Conservation (phyloP, 2,113 vertebrate species). For the Synodontis membranacea region DNA sequence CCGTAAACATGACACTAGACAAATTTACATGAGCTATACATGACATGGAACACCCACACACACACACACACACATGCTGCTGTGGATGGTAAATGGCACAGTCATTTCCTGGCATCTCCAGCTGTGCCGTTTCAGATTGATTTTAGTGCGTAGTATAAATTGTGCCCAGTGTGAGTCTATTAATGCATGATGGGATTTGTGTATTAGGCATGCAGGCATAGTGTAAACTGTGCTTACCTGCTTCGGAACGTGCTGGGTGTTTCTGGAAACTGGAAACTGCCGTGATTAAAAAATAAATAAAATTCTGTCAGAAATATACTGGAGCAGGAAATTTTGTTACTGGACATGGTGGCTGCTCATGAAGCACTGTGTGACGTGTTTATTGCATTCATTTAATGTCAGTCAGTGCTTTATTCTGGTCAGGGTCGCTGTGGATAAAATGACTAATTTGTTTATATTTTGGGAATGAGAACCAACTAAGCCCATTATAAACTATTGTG, state of each 20-base stretch:
- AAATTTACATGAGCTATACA: background rate
- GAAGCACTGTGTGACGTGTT: background rate
- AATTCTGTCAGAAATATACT: background rate
- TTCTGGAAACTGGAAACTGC: background rate
- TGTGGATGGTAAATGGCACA: constrained; percentile 59
- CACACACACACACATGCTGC: constrained; percentile 13
- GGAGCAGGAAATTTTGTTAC: background rate
- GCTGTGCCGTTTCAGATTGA: constrained; percentile 77
- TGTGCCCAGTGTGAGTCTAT: constrained; percentile 80
- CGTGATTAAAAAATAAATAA: background rate
- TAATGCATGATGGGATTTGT: constrained; percentile 82
- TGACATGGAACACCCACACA: constrained; percentile 10
- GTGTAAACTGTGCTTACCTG: constrained; percentile 67
- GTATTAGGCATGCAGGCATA: constrained; percentile 76
- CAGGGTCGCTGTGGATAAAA: background rate
- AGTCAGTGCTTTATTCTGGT: background rate
- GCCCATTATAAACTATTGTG: background rate
- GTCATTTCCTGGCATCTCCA: constrained; percentile 49
- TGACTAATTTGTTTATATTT: background rate
- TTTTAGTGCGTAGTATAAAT: constrained; percentile 83
- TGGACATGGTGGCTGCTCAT: background rate
- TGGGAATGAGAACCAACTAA: background rate
- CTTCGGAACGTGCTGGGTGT: constrained; percentile 18
- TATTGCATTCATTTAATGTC: background rate
- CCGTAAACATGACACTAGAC: background rate